phyloP scores from a whole-genome alignment of 30 jellyfish, hydroid and myxozoan genomes.

The Catostylus mosaicus region DNA sequence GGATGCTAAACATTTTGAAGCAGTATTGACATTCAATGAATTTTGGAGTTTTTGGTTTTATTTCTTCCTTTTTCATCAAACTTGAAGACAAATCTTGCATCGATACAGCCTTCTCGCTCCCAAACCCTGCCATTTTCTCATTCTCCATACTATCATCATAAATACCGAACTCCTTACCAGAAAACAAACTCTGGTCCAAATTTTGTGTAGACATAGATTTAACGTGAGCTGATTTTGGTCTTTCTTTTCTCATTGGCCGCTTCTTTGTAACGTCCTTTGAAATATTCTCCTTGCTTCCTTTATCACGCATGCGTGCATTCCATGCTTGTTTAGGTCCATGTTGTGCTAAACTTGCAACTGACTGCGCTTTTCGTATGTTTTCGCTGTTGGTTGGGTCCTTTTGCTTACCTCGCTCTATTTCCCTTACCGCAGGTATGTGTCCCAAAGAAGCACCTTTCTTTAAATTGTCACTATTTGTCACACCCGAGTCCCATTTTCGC shows the following conservation, averaged over 20 bases:
- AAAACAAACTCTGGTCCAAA: slow-evolving; percentile 12
- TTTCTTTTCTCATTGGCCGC: slow-evolving; percentile 29
- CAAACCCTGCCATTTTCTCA: background rate
- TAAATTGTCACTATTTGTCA: slow-evolving; percentile 14
- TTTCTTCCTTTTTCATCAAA: background rate
- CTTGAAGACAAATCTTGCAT: slow-evolving; percentile 34
- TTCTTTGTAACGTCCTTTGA: slow-evolving; percentile 20
- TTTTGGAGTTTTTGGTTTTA: slow-evolving; percentile 26
- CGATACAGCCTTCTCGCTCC: slow-evolving; percentile 38
- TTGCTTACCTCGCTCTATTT: slow-evolving; percentile 13
- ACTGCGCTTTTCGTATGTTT: slow-evolving; percentile 62
- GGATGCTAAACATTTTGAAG: slow-evolving; percentile 69
- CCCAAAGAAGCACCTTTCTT: slow-evolving; percentile 57
- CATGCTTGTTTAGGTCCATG: slow-evolving; percentile 55
- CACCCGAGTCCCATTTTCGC: slow-evolving; percentile 74
- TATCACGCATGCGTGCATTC: slow-evolving; percentile 62
- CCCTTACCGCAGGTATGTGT: slow-evolving; percentile 40
- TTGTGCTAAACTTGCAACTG: slow-evolving; percentile 41
- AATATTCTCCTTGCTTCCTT: slow-evolving; percentile 26
- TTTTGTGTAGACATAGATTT: slow-evolving; percentile 44
- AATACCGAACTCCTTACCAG: slow-evolving; percentile 24
- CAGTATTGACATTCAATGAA: slow-evolving; percentile 64
- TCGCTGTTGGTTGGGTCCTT: background rate
- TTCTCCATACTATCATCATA: slow-evolving; percentile 36
- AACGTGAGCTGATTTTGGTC: slow-evolving; percentile 66